Base-by-base conservation (phyloP, 30 jellyfish, hydroid and myxozoan genomes). In the Catostylus mosaicus region DNA sequence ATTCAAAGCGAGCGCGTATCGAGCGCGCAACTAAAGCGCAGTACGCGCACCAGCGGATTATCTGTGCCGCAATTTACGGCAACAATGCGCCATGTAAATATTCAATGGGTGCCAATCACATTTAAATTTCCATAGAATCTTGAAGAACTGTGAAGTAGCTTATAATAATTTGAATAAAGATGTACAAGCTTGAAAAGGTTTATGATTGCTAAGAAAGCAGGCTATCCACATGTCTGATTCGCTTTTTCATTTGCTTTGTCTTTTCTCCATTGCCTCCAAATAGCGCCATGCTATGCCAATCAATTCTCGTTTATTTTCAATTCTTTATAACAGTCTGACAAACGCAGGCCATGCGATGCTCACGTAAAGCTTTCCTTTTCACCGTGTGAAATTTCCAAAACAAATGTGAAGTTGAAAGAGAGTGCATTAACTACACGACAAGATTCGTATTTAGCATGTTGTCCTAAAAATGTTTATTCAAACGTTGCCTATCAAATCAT, bases 131-230 rank as follows among this genome's bases (percentile, higher is more conserved):
- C 67, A 47, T 40, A 34, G 70, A 57, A 76, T 56, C 50, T 30
- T 76, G 69, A 72, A 46, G 83, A 72, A 72, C 83, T 72, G 88
- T 59, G 88, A 76, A 59, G 88, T 56, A 59, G 88, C 67, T 57
- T 50, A 50, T 46, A 4, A 72, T n/a, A 47, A 33, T 56, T 76
- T 72, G 54, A 24, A 46, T 20, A 34, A 34, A 19, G 57, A 22
- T 19, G 30, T 52, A 56, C 11, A 38, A 16, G 57, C 32, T 27
- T 76, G 68, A 76, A 56, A 76, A 62, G 88, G 38, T 31, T 37
- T 76, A 59, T 27, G 66, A 57, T 40, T 56, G 36, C n/a, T 48
- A 30, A 48, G 75, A 48, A 59, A 40, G 88, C 66, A 16, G 75
- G 33, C 40, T 75, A 47, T 35, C 77, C 51, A 19, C 30, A 59